phyloP scores from a whole-genome alignment of 2,888 invertebrate species.

The Parnassius glacialis region DNA sequence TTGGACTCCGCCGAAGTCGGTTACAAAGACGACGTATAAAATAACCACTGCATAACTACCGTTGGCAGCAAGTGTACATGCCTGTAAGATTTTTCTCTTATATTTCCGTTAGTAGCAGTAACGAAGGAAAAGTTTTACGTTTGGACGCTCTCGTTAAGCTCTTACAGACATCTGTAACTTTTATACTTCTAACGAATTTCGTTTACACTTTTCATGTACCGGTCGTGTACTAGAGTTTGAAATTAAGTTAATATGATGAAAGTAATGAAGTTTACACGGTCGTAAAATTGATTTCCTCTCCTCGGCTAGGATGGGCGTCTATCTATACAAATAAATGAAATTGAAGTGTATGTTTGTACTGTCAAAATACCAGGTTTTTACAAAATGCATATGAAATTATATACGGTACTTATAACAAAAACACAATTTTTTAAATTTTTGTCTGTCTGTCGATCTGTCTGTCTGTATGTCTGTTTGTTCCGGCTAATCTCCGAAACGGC shows the following conservation, averaged over 20 bases:
- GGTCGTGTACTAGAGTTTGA: conserved; percentile 20
- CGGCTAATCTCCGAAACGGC: no score
- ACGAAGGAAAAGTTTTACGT: conserved; percentile 64
- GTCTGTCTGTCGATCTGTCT: no score
- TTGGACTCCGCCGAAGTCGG: no score
- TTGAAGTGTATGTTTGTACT: no score
- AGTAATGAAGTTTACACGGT: not conserved
- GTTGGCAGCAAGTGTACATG: conserved; percentile 42
- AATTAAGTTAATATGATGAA: conserved; percentile 19
- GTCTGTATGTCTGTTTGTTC: no score
- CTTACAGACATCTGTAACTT: conserved; percentile 54
- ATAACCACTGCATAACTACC: conserved; percentile 6
- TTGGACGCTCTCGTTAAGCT: conserved; percentile 41
- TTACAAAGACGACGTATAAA: no score
- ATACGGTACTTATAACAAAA: no score
- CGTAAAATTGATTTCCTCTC: conserved; percentile 10
- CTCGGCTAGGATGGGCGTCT: not conserved
- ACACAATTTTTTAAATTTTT: no score
- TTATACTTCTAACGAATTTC: conserved; percentile 57
- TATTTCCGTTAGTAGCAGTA: conserved; percentile 53
- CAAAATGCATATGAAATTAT: no score
- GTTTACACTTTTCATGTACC: conserved; percentile 33
- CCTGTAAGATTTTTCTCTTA: conserved; percentile 60
- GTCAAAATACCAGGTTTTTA: no score
- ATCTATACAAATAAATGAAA: no score